Conservation (phyloP, 1,140 invertebrate genomes). For the Tetramorium parvispinum region DNA sequence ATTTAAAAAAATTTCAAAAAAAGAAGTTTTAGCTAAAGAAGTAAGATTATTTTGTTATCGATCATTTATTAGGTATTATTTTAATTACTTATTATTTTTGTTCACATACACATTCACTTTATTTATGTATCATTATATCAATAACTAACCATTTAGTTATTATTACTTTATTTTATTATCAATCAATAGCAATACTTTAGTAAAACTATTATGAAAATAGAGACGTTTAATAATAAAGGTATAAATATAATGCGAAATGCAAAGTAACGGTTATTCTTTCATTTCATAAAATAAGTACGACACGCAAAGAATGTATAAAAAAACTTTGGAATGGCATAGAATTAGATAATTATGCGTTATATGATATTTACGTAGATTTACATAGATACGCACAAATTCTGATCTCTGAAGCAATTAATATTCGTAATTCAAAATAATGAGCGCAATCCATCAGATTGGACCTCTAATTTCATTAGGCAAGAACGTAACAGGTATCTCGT, state of each 20-base stretch:
- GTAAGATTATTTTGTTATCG: no score
- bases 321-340: neutral
- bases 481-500: slow-evolving; percentile 15
- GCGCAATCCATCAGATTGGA: neutral
- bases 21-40: neutral
- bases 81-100: no score
- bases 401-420: neutral
- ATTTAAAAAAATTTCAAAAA: neutral
- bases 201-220: neutral
- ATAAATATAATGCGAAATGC: neutral
- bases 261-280: neutral
- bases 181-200: neutral
- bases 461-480: neutral
- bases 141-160: no score
- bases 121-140: no score
- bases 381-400: neutral
- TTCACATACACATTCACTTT: no score
- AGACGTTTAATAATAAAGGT: neutral
- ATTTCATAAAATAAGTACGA: neutral
- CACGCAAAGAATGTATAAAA: neutral
- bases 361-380: neutral
- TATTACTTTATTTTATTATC: no score
- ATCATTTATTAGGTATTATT: no score
- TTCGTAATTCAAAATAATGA: slow-evolving; percentile 6
- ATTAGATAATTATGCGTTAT: neutral